Evolutionary conservation across 2,113 vertebrate species (phyloP), one percentile per base, ranked within the genome.

Genomic region (Nipponia nippon): DNA sequence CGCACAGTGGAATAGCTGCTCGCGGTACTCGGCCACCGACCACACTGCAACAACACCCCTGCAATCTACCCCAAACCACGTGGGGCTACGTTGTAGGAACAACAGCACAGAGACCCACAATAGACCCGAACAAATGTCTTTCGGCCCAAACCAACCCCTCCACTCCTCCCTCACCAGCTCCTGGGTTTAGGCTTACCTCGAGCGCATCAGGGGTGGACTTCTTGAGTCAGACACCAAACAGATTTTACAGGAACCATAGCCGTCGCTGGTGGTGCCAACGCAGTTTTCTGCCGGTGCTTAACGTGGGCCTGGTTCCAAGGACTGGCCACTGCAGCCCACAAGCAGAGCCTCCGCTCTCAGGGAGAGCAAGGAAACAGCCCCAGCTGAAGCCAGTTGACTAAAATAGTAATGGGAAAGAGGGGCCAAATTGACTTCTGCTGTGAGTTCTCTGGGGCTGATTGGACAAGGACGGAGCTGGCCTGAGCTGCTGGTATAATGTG

Each of bases 301-400:
- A 7, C 10, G 0, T 0, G 2, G 40, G 18, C 21, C 30, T 5
- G 4, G 20, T 3, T 42, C 73, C 47, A 29, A 29, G 0, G 12
- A 16, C 6, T 36, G 62, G 13, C 58, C 85, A 53, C 77, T 66
- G n/a, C 34, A 16, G 8, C 62, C 55, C 32, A 44, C 69, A 7
- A 1, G 2, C n/a, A 0, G 1, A 19, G 4, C 1, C 55, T 62
- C 71, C 10, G 4, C 46, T 21, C 49, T 10, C 8, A 26, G 44
- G 36, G 13, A 13, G 59, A n/a, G 59, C 36, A 65, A 65, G 50
- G 9, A 81, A 89, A 32, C 30, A 16, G 18, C 62, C 25, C 17
- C 52, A 79, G 71, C 47, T 80, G 84, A 30, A 65, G 22, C 38
- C 34, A 34, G 25, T 5, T 38, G 34, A 8, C 11, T 46, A 2